These are phyloP conservation scores for Chelidonichthys spinosus DNA, from an alignment of 2,797 vertebrate genomes.

Conservation along the genomic window DNA sequence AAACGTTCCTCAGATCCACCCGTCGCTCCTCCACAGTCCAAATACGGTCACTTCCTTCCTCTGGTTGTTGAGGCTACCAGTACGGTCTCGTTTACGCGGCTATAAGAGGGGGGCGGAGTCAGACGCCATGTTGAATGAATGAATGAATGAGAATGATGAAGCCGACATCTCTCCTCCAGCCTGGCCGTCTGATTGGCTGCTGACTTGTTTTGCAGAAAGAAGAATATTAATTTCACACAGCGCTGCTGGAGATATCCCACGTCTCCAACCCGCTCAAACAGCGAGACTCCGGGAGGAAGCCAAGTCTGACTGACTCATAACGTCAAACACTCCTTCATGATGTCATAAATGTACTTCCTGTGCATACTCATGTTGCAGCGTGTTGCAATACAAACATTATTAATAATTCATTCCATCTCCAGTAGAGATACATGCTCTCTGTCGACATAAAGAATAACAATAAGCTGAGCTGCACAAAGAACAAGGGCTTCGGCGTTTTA, in stretches of 20 bases:
- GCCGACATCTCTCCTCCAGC: no score
- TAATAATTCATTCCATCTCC: not conserved
- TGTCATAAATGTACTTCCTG: not conserved
- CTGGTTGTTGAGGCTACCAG: no score
- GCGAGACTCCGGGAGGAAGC: slow-evolving; percentile 21
- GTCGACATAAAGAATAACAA: no score
- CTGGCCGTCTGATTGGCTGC: not conserved
- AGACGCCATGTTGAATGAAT: no score
- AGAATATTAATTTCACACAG: slow-evolving; percentile 13
- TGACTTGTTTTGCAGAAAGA: not conserved
- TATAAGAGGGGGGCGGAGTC: no score
- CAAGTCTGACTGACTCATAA: slow-evolving; percentile 31
- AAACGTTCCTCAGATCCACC: no score
- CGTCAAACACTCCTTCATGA: not conserved
- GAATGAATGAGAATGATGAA: no score
- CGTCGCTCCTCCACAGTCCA: no score
- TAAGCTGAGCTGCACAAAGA: slow-evolving; percentile 1
- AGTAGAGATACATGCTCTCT: no score
- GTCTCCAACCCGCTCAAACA: slow-evolving; percentile 34
- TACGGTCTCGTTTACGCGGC: no score
- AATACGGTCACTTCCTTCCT: no score
- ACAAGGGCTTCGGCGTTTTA: not conserved
- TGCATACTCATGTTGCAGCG: not conserved
- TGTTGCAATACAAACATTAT: not conserved
- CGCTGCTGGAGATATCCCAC: slow-evolving; percentile 21